Evolutionary conservation across 2,888 invertebrate species (phyloP).

Genomic region (Agrypnus murinus): DNA sequence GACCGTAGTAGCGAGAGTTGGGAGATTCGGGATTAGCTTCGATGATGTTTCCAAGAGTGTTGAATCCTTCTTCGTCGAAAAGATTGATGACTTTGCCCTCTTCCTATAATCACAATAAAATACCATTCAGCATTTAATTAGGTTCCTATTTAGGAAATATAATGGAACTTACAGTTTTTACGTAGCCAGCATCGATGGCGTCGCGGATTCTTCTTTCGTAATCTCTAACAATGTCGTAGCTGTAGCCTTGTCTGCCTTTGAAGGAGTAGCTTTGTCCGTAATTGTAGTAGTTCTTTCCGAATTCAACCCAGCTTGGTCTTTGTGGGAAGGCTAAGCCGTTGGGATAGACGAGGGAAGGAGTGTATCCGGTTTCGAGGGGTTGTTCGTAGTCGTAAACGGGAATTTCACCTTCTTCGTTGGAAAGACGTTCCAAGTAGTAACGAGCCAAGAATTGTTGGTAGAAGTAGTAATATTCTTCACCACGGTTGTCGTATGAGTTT

Average conservation of each 20-base stretch:
- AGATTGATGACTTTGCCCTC: slow-evolving; percentile 72
- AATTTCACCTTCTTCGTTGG: slow-evolving; percentile 81
- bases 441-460: slow-evolving; percentile 82
- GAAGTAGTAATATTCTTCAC: slow-evolving; percentile 78
- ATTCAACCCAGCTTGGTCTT: slow-evolving; percentile 75
- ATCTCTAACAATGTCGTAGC: slow-evolving; percentile 69
- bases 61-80: slow-evolving; percentile 76
- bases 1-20: slow-evolving; percentile 76
- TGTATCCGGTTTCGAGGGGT: slow-evolving; percentile 76
- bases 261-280: slow-evolving; percentile 62
- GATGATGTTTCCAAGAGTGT: slow-evolving; percentile 79
- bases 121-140: neutral
- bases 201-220: slow-evolving; percentile 75
- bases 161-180: slow-evolving; percentile 63
- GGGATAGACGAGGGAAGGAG: slow-evolving; percentile 77
- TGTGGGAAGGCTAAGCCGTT: slow-evolving; percentile 80
- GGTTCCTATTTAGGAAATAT: too few relatives aligned
- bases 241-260: slow-evolving; percentile 72
- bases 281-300: slow-evolving; percentile 70
- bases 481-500: slow-evolving; percentile 75
- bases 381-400: slow-evolving; percentile 74
- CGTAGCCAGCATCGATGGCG: slow-evolving; percentile 75
- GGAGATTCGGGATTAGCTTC: slow-evolving; percentile 79
- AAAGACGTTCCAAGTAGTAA: slow-evolving; percentile 84
- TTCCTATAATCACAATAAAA: slow-evolving; percentile 49